These are phyloP conservation scores for Psilopogon haemacephalus DNA, from an alignment of 2,113 vertebrate species.

Conservation along the genomic window DNA sequence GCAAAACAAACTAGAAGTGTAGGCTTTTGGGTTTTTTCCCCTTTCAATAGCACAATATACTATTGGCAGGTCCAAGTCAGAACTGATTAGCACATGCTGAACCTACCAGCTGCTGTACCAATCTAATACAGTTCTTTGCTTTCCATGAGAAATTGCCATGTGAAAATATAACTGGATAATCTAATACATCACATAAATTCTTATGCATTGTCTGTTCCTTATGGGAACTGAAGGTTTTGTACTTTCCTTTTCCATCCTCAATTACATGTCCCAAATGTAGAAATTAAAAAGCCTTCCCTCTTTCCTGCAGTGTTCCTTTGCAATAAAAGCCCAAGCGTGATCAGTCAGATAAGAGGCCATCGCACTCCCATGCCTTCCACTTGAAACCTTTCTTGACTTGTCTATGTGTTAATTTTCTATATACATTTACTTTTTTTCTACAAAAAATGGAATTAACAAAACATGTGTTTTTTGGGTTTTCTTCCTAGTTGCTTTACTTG, in stretches of 20 bases:
- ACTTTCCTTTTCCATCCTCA: background rate
- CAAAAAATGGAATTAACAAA: background rate
- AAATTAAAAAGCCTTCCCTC: background rate
- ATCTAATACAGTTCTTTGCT: background rate
- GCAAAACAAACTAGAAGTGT: background rate
- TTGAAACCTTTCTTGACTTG: background rate
- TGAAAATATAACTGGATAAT: background rate
- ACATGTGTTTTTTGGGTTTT: fast-evolving
- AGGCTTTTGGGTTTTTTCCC: background rate
- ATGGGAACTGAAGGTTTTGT: background rate
- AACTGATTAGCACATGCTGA: background rate
- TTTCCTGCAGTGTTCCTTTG: background rate
- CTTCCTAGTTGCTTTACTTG: background rate
- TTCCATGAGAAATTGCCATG: background rate
- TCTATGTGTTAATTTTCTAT: background rate
- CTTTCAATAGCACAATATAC: background rate
- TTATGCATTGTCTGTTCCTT: background rate
- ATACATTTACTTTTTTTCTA: background rate
- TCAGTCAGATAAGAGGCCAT: background rate
- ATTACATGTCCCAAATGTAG: background rate
- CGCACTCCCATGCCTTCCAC: background rate
- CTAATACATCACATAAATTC: background rate
- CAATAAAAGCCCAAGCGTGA: background rate
- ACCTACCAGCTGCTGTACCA: background rate
- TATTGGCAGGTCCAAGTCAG: fast-evolving